Evolutionary conservation across 1,140 invertebrate genomes (phyloP), one percentile per base, ranked within the genome.

Genomic region (Augochlora pura): DNA sequence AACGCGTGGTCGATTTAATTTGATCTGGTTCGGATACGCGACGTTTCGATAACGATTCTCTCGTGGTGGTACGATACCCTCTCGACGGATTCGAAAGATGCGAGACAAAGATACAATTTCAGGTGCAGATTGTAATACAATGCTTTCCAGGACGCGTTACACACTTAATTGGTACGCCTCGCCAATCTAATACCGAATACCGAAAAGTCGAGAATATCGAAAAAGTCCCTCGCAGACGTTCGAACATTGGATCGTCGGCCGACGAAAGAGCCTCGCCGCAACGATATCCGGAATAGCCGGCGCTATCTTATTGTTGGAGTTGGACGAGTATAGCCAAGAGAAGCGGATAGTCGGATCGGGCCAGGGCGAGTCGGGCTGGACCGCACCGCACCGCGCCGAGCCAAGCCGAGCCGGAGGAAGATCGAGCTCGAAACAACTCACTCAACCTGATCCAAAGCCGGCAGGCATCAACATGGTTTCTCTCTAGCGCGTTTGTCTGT

Each of bases 371-470:
- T 32, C 32, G 32, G 32, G 32, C 32, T 4, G 32, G 32, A 32
- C 4, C 32, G 32, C 1, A 4, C 32, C 32, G 32, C 1, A 32
- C 4, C 32, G 32, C 1, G 32, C 32, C 32, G 32, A 4, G 32
- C 32, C 32, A 4, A 1, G 32, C 32, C 32, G 46, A 25, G 70
- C 21, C 10, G 67, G 64, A 70, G 67, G 60, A 60, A 87, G 79
- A 63, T 64, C 32, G 78, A 77, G 64, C 85, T 82, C 75, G 85
- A 77, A 87, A 87, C 86, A 80, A 85, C 86, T 87, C 83, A 87
- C 86, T 87, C 86, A 75, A 87, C 82, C 82, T 84, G 85, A 87
- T 87, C 84, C 74, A 75, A 78, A 75, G 82, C 81, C 78, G 82
- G 81, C 85, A 81, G 85, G 85, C 85, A 86, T 84, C 85, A 86